phyloP scores from a whole-genome alignment of 2,797 vertebrate genomes.

The Spinibarbus caldwelli region DNA sequence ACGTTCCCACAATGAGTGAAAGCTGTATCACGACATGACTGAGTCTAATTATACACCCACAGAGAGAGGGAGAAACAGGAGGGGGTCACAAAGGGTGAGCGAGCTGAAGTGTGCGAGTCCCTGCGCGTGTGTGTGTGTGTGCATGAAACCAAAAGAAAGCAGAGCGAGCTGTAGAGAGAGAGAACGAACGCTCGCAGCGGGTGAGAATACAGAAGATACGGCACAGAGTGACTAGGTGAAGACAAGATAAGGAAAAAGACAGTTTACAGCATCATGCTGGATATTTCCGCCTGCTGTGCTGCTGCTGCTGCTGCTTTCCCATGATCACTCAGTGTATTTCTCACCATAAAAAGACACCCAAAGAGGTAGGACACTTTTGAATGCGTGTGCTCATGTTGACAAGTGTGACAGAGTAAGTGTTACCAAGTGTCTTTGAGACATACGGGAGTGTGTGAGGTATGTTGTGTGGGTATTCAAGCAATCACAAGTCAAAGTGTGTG shows the following conservation, averaged over 20 bases:
- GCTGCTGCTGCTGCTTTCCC: constrained; percentile 66
- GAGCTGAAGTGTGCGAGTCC: constrained; percentile 59
- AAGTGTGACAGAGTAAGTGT: constrained; percentile 28
- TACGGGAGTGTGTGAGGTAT: constrained; percentile 34
- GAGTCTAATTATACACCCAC: constrained; percentile 82
- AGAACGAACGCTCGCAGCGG: constrained; percentile 61
- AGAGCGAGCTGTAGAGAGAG: constrained; percentile 18
- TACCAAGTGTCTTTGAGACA: constrained; percentile 39
- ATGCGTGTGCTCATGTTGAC: constrained; percentile 30
- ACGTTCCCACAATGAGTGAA: constrained; percentile 82
- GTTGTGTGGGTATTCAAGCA: constrained; percentile 38
- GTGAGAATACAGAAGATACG: constrained; percentile 69
- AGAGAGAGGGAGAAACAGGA: constrained; percentile 65
- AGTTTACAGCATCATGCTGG: constrained; percentile 74
- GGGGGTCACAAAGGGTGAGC: constrained; percentile 53
- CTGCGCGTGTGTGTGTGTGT: constrained; percentile 18
- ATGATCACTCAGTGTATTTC: constrained; percentile 75
- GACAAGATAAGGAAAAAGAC: constrained; percentile 64
- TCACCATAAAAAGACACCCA: constrained; percentile 73
- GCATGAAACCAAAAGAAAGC: constrained; percentile 1
- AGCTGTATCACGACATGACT: constrained; percentile 81
- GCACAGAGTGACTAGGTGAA: constrained; percentile 50
- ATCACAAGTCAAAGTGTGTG: constrained; percentile 43
- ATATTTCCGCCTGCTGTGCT: constrained; percentile 74
- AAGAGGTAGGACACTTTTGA: constrained; percentile 77